A percentile compares a stretch with the other conserved stretches of the same genome.
Conservation (phyloP, 2,113 vertebrate species). For the Thamnophis sirtalis region DNA sequence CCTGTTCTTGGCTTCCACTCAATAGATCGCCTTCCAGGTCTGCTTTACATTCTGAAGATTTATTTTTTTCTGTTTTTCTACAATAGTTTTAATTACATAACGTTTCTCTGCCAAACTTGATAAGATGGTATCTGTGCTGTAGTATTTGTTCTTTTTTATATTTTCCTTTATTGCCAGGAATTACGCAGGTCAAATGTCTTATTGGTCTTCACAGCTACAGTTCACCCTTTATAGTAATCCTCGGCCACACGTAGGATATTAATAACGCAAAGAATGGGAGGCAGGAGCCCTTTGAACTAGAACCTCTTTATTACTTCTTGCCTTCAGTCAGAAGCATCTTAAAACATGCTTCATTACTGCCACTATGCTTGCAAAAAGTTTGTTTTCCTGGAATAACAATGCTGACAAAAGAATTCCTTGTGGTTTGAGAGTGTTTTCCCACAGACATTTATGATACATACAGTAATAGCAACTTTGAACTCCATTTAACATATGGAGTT, state of each 20-base stretch:
- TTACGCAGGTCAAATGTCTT: conserved; percentile 27
- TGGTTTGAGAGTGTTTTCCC: not conserved
- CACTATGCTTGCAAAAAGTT: not conserved
- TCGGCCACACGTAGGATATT: conserved; percentile 48
- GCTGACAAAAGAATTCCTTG: not conserved
- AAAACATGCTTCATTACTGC: conserved; percentile 5
- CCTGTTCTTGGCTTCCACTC: not conserved
- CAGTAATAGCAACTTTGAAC: conserved; percentile 3
- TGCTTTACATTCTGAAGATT: not conserved
- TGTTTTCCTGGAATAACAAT: conserved; percentile 16
- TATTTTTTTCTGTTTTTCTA: not conserved
- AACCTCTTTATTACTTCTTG: not conserved
- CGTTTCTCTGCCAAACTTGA: not conserved
- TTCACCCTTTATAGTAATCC: conserved; percentile 56
- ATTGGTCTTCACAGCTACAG: conserved; percentile 59
- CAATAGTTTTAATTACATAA: not conserved
- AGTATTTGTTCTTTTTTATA: not conserved
- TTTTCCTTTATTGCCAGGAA: not conserved
- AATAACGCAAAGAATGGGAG: conserved; percentile 48
- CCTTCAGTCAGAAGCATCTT: conserved; percentile 21
- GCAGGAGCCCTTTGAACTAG: conserved; percentile 37
- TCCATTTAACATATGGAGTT: conserved; percentile 5
- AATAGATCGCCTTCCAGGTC: not conserved
- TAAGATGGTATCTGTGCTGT: not conserved
- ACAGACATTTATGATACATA: not conserved